These are phyloP conservation scores for Vanessa cardui DNA, from an alignment of 2,888 invertebrate genomes.

Conservation along the genomic window DNA sequence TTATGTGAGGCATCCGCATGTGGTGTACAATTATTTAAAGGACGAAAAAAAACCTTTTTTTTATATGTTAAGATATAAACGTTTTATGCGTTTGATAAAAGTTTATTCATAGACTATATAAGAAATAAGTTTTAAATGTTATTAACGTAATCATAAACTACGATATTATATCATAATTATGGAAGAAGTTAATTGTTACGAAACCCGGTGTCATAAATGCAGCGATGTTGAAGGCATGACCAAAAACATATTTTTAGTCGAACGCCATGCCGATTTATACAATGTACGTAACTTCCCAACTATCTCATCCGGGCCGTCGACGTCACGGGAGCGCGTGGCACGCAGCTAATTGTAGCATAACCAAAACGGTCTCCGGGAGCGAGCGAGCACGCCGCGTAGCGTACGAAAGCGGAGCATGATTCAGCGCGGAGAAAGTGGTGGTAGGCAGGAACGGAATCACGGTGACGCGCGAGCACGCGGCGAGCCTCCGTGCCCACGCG, in stretches of 20 bases:
- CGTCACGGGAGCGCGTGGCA: slow-evolving; percentile 77
- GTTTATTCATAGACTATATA: too few relatives aligned
- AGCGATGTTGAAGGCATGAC: slow-evolving; percentile 65
- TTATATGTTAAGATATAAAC: too few relatives aligned
- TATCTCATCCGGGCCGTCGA: slow-evolving; percentile 64
- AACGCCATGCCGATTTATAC: slow-evolving; percentile 65
- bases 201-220: slow-evolving; percentile 44
- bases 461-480: slow-evolving; percentile 55
- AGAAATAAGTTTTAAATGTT: background rate
- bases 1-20: too few relatives aligned
- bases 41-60: too few relatives aligned
- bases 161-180: slow-evolving; percentile 12
- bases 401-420: slow-evolving; percentile 70
- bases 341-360: slow-evolving; percentile 75
- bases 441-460: slow-evolving; percentile 48
- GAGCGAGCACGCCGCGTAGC: slow-evolving; percentile 55
- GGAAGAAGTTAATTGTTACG: slow-evolving; percentile 50
- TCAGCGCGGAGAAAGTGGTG: slow-evolving; percentile 62
- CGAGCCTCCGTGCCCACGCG: slow-evolving; percentile 69
- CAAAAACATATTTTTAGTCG: slow-evolving; percentile 66
- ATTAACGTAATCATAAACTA: slow-evolving; percentile 44
- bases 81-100: too few relatives aligned
- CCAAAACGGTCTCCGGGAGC: slow-evolving; percentile 73
- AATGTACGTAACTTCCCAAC: slow-evolving; percentile 67
- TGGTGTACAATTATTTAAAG: too few relatives aligned